Conservation (phyloP, 2,113 vertebrate genomes). For the Canis aureus region DNA sequence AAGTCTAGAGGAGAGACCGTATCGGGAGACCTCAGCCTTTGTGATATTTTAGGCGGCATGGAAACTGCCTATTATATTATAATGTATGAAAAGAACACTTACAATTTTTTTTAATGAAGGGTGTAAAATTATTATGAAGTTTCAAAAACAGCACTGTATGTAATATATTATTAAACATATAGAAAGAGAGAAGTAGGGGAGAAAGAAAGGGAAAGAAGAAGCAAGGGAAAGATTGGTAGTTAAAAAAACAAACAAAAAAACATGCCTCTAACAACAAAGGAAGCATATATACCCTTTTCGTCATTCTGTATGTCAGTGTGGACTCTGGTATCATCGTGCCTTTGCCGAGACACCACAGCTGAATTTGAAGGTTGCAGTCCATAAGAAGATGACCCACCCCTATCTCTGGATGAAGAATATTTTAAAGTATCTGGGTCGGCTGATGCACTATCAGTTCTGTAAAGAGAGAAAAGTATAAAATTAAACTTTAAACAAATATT, state of each 20-base stretch:
- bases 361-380: slow-evolving; percentile 93
- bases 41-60: neutral
- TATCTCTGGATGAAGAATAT: slow-evolving; percentile 94
- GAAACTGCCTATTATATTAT: neutral
- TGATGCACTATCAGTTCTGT: slow-evolving; percentile 96
- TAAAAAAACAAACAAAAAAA: neutral
- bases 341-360: slow-evolving; percentile 93
- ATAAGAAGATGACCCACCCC: slow-evolving; percentile 92
- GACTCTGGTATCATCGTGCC: slow-evolving; percentile 94
- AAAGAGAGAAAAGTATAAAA: slow-evolving; percentile 81
- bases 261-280: slow-evolving; percentile 10
- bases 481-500: slow-evolving; percentile 64
- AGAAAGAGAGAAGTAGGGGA: neutral
- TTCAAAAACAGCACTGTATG: slow-evolving; percentile 28
- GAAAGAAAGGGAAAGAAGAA: neutral
- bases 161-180: neutral
- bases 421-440: slow-evolving; percentile 96
- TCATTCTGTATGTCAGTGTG: slow-evolving; percentile 92
- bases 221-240: neutral
- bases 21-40: neutral
- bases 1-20: neutral
- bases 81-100: neutral
- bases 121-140: neutral
- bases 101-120: neutral
- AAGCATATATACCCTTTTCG: slow-evolving; percentile 88